These are phyloP conservation scores for Melanostoma mellinum DNA, from an alignment of 2,888 invertebrate species.

Conservation along the genomic window DNA sequence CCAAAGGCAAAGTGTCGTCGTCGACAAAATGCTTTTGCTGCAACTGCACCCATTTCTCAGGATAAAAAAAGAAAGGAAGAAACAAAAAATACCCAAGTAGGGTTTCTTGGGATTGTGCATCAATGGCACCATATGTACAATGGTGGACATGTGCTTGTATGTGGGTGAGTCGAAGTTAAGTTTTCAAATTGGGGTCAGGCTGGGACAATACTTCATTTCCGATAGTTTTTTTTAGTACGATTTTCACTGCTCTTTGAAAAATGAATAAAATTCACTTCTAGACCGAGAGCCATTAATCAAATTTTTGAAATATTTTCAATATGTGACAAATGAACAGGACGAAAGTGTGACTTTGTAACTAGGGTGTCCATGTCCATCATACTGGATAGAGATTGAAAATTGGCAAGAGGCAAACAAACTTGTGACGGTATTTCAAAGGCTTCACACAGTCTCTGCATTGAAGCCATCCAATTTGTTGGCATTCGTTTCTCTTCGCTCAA, in stretches of 20 bases:
- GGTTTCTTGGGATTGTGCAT: background rate
- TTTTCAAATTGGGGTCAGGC: slow-evolving; percentile 52
- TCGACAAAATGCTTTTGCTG: slow-evolving; percentile 7
- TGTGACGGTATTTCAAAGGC: no score
- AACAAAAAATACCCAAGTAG: no score
- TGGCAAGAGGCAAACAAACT: no score
- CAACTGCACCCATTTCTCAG: background rate
- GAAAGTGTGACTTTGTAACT: background rate
- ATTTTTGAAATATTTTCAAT: slow-evolving; percentile 46
- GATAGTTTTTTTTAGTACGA: slow-evolving; percentile 7
- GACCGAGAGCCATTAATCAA: slow-evolving; percentile 50
- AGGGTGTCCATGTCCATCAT: background rate
- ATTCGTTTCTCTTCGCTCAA: no score
- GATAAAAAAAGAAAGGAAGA: background rate
- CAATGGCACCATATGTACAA: background rate
- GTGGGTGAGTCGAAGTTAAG: slow-evolving; percentile 36
- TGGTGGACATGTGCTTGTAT: background rate
- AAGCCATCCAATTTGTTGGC: no score
- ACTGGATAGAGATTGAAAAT: background rate
- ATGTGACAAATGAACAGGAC: slow-evolving; percentile 43
- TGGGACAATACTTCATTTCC: slow-evolving; percentile 63
- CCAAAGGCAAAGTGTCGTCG: slow-evolving; percentile 42
- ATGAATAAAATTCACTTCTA: slow-evolving; percentile 30
- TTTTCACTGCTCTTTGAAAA: slow-evolving; percentile 3
- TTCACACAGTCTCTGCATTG: no score